These are phyloP conservation scores for Ptychobarbus kaznakovi DNA, from an alignment of 2,797 vertebrate species.

Conservation along the genomic window DNA sequence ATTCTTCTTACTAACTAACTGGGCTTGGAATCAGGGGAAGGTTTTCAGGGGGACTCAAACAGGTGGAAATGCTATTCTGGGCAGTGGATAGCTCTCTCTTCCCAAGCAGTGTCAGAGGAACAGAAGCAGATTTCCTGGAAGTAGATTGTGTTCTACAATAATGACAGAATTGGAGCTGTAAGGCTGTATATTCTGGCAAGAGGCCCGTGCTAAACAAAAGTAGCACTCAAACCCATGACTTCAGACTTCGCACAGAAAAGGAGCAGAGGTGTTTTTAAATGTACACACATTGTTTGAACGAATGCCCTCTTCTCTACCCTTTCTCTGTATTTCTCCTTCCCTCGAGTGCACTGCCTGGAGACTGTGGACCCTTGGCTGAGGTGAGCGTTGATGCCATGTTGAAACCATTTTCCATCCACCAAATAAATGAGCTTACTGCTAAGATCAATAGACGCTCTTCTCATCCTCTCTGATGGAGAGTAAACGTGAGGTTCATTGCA, in stretches of 20 bases:
- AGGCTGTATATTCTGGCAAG: conserved; percentile 28
- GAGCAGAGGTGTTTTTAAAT: conserved; percentile 11
- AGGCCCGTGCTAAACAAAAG: conserved; percentile 14
- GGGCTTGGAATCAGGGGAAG: conserved; percentile 10
- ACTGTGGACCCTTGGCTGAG: conserved; percentile 17
- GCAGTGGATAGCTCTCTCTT: conserved; percentile 27
- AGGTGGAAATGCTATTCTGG: conserved; percentile 47
- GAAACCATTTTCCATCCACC: conserved; percentile 58
- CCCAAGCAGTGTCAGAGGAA: conserved; percentile 32
- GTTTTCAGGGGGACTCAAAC: conserved; percentile 22
- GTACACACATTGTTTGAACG: neutral
- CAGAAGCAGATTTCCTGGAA: conserved; percentile 31
- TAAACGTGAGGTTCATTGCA: conserved; percentile 65
- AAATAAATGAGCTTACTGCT: conserved; percentile 64
- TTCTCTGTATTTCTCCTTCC: conserved; percentile 13
- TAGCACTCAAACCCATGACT: conserved; percentile 31
- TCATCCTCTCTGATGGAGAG: conserved; percentile 65
- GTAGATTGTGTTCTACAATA: conserved; percentile 41
- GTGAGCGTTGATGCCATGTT: conserved; percentile 49
- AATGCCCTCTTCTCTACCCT: neutral
- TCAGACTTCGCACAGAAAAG: neutral
- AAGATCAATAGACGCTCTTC: conserved; percentile 61
- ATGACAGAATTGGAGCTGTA: conserved; percentile 57
- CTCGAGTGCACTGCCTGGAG: neutral
- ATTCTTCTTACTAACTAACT: neutral